These are phyloP conservation scores for Matsumurasca onukii DNA, from an alignment of 1,140 invertebrate species.

Conservation along the genomic window DNA sequence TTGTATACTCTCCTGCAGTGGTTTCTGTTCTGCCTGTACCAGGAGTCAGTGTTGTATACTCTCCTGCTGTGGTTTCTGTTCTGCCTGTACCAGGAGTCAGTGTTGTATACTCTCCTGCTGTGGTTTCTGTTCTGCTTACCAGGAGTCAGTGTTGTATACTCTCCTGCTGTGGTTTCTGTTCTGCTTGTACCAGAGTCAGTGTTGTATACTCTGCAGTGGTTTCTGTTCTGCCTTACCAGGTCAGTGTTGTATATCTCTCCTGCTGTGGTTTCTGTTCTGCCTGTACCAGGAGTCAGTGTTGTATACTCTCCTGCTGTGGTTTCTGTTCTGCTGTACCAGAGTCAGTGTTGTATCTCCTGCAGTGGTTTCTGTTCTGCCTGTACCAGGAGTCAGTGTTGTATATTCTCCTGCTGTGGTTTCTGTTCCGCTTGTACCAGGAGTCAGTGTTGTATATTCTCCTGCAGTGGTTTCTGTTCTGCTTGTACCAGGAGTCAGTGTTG, in stretches of 20 bases:
- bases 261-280: background rate
- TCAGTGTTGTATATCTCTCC: background rate
- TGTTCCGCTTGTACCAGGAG: background rate
- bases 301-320: background rate
- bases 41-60: no score
- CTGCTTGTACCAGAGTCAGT: background rate
- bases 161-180: background rate
- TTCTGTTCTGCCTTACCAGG: background rate
- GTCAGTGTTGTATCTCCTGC: background rate
- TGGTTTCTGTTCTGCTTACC: no score
- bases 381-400: constrained; percentile 8
- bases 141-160: no score
- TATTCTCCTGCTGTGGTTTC: constrained; percentile 13
- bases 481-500: background rate
- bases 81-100: no score
- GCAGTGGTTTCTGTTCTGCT: background rate
- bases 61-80: no score
- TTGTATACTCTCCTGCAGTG: no score
- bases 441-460: background rate
- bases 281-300: background rate
- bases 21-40: no score
- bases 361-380: background rate
- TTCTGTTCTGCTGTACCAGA: no score
- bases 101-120: no score
- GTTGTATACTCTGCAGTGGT: background rate